Evolutionary conservation across 1,140 invertebrate species (phyloP).

Genomic region (Pissodes strobi): DNA sequence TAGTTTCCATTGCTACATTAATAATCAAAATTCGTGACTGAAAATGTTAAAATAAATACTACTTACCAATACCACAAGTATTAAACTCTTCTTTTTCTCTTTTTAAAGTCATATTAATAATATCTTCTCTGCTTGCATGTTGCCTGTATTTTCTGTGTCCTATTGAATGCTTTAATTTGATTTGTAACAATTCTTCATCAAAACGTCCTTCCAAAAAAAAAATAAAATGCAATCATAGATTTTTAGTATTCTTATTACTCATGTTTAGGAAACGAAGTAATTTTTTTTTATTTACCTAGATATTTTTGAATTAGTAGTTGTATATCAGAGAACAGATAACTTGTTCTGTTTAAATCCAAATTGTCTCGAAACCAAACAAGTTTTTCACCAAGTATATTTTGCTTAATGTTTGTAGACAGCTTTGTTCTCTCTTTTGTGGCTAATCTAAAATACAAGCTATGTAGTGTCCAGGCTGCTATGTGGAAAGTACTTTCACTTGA

Average conservation of each 20-base stretch:
- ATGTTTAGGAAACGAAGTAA: conserved; percentile 4
- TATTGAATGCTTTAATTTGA: conserved; percentile 73
- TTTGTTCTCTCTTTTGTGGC: conserved; percentile 68
- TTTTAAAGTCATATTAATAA: conserved; percentile 72
- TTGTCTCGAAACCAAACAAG: conserved; percentile 70
- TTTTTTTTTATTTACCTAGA: conserved; percentile 23
- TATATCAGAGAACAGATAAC: conserved; percentile 63
- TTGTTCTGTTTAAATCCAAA: conserved; percentile 59
- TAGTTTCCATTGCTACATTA: no score
- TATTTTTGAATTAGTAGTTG: conserved; percentile 64
- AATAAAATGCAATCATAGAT: background rate
- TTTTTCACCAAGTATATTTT: conserved; percentile 73
- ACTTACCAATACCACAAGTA: conserved; percentile 70
- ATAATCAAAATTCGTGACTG: no score
- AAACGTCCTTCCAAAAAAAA: conserved; percentile 60
- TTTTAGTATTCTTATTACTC: conserved; percentile 38
- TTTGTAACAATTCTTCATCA: conserved; percentile 77
- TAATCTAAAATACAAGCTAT: conserved; percentile 59
- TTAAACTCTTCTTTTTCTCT: conserved; percentile 71
- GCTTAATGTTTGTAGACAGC: conserved; percentile 67
- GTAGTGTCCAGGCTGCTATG: no score
- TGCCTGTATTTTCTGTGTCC: conserved; percentile 71
- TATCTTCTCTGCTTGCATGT: conserved; percentile 74
- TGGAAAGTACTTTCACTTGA: no score
- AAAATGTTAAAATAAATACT: no score